Percentiles rank a stretch among this genome's conserved stretches.
phyloP scores from a whole-genome alignment of 1,140 invertebrate species.

The Leptinotarsa undecemlineata region DNA sequence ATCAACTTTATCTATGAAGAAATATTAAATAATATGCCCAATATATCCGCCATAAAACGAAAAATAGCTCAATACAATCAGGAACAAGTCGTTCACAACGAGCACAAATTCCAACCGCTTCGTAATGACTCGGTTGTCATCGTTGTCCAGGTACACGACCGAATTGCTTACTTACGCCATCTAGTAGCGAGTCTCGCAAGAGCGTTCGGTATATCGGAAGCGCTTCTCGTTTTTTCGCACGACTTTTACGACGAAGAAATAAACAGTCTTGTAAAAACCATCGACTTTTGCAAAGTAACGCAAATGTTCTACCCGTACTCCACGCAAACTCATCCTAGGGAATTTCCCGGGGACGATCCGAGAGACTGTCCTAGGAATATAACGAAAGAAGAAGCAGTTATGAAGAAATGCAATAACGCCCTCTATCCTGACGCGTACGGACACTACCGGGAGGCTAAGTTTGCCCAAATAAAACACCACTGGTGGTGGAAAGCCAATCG shows the following conservation, averaged over 20 bases:
- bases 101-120: constrained; percentile 75
- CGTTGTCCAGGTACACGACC: constrained; percentile 84
- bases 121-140: constrained; percentile 76
- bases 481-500: constrained; percentile 99
- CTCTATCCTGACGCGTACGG: constrained; percentile 92
- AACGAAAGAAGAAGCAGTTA: constrained; percentile 76
- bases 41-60: constrained; percentile 69
- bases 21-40: constrained; percentile 55
- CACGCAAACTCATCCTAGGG: constrained; percentile 88
- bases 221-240: constrained; percentile 93
- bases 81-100: constrained; percentile 72
- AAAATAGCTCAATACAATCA: constrained; percentile 69
- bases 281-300: constrained; percentile 88
- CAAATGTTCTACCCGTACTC: constrained; percentile 98
- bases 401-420: constrained; percentile 86
- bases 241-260: constrained; percentile 92
- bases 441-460: constrained; percentile 95
- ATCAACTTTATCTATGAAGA: constrained; percentile 64
- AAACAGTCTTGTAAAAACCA: constrained; percentile 84
- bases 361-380: constrained; percentile 93
- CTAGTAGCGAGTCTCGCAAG: constrained; percentile 89
- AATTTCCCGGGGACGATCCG: constrained; percentile 91
- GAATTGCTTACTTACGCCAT: constrained; percentile 89
- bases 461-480: constrained; percentile 98
- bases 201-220: constrained; percentile 84